phyloP scores from a whole-genome alignment of 2,797 vertebrate genomes.

The Sparus aurata region DNA sequence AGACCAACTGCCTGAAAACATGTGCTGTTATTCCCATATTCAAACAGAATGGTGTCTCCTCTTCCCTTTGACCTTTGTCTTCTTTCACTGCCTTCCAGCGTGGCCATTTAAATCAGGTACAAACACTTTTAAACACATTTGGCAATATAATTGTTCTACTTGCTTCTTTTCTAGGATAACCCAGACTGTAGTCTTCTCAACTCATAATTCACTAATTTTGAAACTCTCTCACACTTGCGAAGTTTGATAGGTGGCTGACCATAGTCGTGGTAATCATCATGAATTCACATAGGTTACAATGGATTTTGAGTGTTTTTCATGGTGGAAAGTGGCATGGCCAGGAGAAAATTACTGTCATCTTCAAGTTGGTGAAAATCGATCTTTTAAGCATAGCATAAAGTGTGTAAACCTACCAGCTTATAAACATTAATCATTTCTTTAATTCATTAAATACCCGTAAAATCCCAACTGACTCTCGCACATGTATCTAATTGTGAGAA shows the following conservation, averaged over 20 bases:
- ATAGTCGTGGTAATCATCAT: background rate
- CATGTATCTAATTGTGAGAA: background rate
- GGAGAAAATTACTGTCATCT: background rate
- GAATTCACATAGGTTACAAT: background rate
- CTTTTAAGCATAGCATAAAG: background rate
- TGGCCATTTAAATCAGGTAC: background rate
- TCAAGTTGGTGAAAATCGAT: background rate
- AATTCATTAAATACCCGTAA: background rate
- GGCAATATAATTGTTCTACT: background rate
- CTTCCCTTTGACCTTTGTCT: background rate
- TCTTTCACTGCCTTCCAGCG: background rate
- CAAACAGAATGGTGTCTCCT: background rate
- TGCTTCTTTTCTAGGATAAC: background rate
- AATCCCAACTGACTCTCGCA: background rate
- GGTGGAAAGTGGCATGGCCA: background rate
- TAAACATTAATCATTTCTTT: background rate
- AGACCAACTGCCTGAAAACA: background rate
- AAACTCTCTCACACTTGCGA: background rate
- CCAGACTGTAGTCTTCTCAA: background rate
- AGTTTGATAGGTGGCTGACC: background rate
- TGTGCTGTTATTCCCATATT: background rate
- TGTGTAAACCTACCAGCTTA: background rate
- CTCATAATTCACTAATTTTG: background rate
- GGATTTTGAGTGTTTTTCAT: background rate
- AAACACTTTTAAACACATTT: background rate